Evolutionary conservation across 2,797 vertebrate genomes (phyloP).

Genomic region (Tragopan temminckii): DNA sequence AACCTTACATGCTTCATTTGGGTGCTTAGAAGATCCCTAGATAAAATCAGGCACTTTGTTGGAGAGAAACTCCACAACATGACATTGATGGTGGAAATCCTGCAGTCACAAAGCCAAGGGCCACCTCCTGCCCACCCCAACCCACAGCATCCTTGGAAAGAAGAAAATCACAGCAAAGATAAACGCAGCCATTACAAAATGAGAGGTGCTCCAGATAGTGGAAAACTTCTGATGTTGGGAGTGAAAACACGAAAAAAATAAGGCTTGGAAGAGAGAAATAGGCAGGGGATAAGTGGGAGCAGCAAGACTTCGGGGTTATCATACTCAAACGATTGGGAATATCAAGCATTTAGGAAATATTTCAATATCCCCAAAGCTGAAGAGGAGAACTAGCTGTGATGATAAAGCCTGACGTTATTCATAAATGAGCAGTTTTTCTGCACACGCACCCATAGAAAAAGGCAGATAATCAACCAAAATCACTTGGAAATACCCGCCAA

Average conservation of each 20-base stretch:
- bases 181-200: accelerated
- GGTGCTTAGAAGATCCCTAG: neutral
- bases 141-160: neutral
- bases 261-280: neutral
- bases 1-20: accelerated
- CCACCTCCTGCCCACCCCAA: accelerated
- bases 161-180: accelerated
- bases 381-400: neutral
- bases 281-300: neutral
- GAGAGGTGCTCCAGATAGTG: neutral
- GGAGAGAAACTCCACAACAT: neutral
- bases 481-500: neutral
- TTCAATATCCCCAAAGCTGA: neutral
- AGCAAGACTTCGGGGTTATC: neutral
- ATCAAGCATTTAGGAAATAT: neutral
- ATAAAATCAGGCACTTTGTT: neutral
- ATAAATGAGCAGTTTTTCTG: neutral
- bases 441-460: accelerated
- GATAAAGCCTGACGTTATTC: neutral
- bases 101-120: neutral
- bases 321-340: neutral
- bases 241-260: neutral
- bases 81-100: accelerated
- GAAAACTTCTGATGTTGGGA: neutral
- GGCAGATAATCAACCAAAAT: neutral